Evolutionary conservation across 2,888 invertebrate genomes (phyloP).

Genomic region (Pyrocoelia pectoralis): DNA sequence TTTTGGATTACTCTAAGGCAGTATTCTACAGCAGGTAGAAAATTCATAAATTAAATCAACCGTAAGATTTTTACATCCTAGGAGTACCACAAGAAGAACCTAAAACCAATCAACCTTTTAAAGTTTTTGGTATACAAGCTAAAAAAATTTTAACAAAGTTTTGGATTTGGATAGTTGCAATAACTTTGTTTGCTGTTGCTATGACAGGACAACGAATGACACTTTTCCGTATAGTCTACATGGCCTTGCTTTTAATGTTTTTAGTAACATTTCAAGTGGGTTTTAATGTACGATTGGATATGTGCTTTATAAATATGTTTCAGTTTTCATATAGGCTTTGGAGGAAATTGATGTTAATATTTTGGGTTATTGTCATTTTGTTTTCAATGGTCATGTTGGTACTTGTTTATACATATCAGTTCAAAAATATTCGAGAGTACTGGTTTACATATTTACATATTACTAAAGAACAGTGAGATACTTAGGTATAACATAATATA

Average conservation of each 20-base stretch:
- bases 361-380: slow-evolving; percentile 95
- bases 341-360: slow-evolving; percentile 92
- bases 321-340: slow-evolving; percentile 91
- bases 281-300: neutral
- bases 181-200: slow-evolving; percentile 92
- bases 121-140: slow-evolving; percentile 72
- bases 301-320: too few relatives aligned
- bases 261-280: slow-evolving; percentile 91
- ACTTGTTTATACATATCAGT: slow-evolving; percentile 96
- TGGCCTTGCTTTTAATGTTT: slow-evolving; percentile 93
- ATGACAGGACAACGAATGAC: slow-evolving; percentile 92
- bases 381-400: slow-evolving; percentile 96
- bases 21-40: slow-evolving; percentile 70
- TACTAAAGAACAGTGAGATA: neutral
- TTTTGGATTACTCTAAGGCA: slow-evolving; percentile 96
- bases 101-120: slow-evolving; percentile 68
- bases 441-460: slow-evolving; percentile 79
- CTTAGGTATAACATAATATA: neutral
- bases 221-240: slow-evolving; percentile 94
- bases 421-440: slow-evolving; percentile 84
- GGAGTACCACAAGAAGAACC: slow-evolving; percentile 59
- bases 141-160: slow-evolving; percentile 84
- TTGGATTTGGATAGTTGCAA: slow-evolving; percentile 96
- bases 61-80: too few relatives aligned
- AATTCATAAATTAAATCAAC: neutral